Conservation (phyloP, 2,888 invertebrate genomes). For the Nemotelus nigrinus region DNA sequence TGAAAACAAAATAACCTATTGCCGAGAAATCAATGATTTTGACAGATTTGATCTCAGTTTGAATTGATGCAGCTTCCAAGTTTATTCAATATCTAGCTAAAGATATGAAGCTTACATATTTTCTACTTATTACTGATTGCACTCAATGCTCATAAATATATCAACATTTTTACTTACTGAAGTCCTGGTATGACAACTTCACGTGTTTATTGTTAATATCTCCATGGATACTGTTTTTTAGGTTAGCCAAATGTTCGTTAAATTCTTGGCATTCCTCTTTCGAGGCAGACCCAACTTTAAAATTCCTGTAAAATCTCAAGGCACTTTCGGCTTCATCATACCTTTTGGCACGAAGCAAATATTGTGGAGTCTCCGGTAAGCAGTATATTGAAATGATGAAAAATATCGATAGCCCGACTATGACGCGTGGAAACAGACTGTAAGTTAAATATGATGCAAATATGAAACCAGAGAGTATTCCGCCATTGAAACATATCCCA, state of each 20-base stretch:
- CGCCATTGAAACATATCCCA: constrained; percentile 58
- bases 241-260: constrained; percentile 51
- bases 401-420: constrained; percentile 56
- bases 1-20: no score
- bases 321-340: constrained; percentile 56
- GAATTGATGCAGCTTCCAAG: no score
- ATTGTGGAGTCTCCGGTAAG: constrained; percentile 60
- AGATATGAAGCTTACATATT: no score
- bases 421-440: constrained; percentile 57
- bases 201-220: not conserved
- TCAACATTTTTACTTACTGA: constrained; percentile 55
- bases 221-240: constrained; percentile 53
- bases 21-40: no score
- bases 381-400: constrained; percentile 55
- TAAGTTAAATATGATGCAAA: constrained; percentile 58
- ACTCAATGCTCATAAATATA: no score
- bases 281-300: constrained; percentile 37
- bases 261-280: constrained; percentile 54
- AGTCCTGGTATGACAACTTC: constrained; percentile 53
- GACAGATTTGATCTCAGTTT: no score
- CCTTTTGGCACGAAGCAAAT: constrained; percentile 54
- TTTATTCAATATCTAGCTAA: no score
- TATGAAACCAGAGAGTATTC: constrained; percentile 59
- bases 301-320: constrained; percentile 58
- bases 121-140: no score